Percentiles rank a stretch among this genome's conserved stretches.
phyloP scores from a whole-genome alignment of 1,140 invertebrate genomes.

The Chironomus tepperi region DNA sequence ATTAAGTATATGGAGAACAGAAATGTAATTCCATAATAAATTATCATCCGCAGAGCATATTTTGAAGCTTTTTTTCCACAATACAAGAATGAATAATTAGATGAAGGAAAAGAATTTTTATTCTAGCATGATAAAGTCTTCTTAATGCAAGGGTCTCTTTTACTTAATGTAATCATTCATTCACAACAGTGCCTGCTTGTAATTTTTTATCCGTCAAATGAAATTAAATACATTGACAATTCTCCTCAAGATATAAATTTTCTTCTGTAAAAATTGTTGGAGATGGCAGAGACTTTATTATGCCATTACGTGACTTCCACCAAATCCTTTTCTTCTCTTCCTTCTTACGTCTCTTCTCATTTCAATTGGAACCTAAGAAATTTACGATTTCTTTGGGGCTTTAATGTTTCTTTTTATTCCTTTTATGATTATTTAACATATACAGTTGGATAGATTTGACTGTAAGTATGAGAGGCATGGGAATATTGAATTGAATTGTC shows the following conservation, averaged over 20 bases:
- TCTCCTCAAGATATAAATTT: background rate
- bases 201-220: slow-evolving; percentile 21
- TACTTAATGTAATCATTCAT: slow-evolving; percentile 9
- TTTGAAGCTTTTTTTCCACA: background rate
- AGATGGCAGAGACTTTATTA: slow-evolving; percentile 19
- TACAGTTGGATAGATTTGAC: too few relatives aligned
- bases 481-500: too few relatives aligned
- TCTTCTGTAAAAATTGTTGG: background rate
- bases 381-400: background rate
- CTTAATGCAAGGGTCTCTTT: slow-evolving; percentile 4
- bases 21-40: background rate
- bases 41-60: background rate
- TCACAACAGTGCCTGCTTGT: slow-evolving; percentile 11
- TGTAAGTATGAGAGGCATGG: too few relatives aligned
- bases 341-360: background rate
- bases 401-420: too few relatives aligned
- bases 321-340: background rate
- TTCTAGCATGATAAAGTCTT: background rate
- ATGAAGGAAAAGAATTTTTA: background rate
- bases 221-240: slow-evolving; percentile 23
- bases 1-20: too few relatives aligned
- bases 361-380: background rate
- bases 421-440: too few relatives aligned
- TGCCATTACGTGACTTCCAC: slow-evolving; percentile 17
- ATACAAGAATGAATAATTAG: slow-evolving; percentile 8